Conservation (phyloP, 2,797 vertebrate genomes). For the Micromesistius poutassou region DNA sequence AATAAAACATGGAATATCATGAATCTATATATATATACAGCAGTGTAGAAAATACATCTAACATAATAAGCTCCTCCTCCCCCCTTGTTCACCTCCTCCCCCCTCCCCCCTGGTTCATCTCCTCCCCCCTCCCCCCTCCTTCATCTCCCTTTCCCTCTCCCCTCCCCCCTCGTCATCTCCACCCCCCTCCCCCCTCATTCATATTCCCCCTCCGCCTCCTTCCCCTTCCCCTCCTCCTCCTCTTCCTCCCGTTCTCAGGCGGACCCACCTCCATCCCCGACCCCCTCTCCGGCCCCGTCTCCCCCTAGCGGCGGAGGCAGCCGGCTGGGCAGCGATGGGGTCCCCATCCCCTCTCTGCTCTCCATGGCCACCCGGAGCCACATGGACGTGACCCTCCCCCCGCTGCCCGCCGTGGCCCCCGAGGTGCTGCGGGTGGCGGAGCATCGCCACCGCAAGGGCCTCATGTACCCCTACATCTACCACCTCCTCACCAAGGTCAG, state of each 20-base stretch:
- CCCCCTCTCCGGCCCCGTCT: neutral
- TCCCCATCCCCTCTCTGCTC: constrained; percentile 89
- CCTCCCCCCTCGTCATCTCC: neutral
- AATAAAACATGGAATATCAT: too few species aligned
- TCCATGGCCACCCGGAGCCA: constrained; percentile 96
- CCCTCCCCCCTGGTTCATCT: neutral
- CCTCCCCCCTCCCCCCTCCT: neutral
- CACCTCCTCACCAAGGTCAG: constrained; percentile 92
- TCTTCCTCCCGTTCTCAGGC: neutral
- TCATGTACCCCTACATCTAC: constrained; percentile 97
- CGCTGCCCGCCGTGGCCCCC: constrained; percentile 85
- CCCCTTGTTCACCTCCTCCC: too few species aligned
- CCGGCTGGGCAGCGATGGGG: constrained; percentile 61
- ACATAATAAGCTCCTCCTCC: too few species aligned
- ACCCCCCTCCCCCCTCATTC: neutral
- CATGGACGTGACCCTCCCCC: constrained; percentile 95
- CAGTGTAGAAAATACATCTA: neutral
- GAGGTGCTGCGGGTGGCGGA: constrained; percentile 94
- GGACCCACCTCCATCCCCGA: neutral
- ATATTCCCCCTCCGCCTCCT: neutral
- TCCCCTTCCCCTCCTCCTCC: neutral
- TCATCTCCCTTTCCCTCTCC: neutral
- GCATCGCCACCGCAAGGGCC: constrained; percentile 92
- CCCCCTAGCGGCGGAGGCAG: neutral
- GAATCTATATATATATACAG: neutral